A percentile compares a stretch with the other conserved stretches of the same genome.
phyloP scores from a whole-genome alignment of 1,140 invertebrate species.

The Halotydeus destructor region DNA sequence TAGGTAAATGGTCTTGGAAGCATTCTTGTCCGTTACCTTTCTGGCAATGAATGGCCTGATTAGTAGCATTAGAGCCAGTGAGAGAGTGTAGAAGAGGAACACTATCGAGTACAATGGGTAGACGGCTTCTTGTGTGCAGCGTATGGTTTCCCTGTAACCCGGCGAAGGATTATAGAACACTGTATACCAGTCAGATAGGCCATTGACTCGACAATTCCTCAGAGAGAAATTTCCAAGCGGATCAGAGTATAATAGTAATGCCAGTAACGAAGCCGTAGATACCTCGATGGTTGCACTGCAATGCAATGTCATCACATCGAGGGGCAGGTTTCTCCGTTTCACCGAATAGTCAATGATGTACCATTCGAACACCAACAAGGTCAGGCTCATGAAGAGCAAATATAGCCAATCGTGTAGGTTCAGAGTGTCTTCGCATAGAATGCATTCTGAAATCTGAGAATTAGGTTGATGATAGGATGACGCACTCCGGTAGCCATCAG shows the following conservation, averaged over 20 bases:
- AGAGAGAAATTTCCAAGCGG: slow-evolving; percentile 50
- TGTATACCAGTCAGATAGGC: slow-evolving; percentile 85
- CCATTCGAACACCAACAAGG: slow-evolving; percentile 66
- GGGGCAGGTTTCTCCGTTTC: slow-evolving; percentile 40
- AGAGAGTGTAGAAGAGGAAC: slow-evolving; percentile 70
- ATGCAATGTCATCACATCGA: slow-evolving; percentile 43
- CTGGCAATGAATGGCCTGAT: slow-evolving; percentile 44
- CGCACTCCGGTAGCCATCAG: slow-evolving; percentile 43
- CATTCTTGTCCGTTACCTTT: slow-evolving; percentile 41
- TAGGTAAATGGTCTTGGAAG: slow-evolving; percentile 54
- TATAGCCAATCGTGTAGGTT: slow-evolving; percentile 83
- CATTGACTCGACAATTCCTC: slow-evolving; percentile 48
- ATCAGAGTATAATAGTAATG: slow-evolving; percentile 44
- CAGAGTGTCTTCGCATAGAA: slow-evolving; percentile 49
- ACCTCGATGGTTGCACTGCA: slow-evolving; percentile 60
- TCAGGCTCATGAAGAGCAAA: slow-evolving; percentile 69
- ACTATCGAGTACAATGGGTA: slow-evolving; percentile 93
- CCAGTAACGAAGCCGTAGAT: slow-evolving; percentile 41
- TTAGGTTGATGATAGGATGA: not conserved
- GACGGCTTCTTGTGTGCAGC: slow-evolving; percentile 90
- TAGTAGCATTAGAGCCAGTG: slow-evolving; percentile 53
- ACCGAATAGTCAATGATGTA: slow-evolving; percentile 68
- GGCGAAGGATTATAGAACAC: slow-evolving; percentile 78
- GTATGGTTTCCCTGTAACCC: slow-evolving; percentile 62
- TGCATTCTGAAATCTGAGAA: slow-evolving; percentile 5